Evolutionary conservation across 2,113 vertebrate species (phyloP).

Genomic region (Paracanthobrama guichenoti): DNA sequence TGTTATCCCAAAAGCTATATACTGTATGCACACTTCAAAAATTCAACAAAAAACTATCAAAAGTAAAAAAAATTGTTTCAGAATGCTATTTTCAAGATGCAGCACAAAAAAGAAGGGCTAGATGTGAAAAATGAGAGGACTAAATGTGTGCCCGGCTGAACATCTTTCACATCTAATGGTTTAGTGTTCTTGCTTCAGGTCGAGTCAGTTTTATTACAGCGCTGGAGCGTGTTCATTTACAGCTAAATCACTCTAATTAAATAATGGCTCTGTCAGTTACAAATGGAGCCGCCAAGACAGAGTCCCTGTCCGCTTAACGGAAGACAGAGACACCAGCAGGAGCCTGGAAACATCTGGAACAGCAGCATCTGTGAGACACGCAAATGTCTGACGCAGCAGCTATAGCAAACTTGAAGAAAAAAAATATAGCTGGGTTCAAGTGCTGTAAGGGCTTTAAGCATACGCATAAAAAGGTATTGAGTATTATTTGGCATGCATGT

Average conservation of each 20-base stretch:
- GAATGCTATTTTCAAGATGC: neutral
- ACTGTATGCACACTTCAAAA: neutral
- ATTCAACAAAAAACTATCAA: neutral
- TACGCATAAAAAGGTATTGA: too few species aligned
- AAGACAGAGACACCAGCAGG: constrained; percentile 13
- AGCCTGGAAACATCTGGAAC: constrained; percentile 32
- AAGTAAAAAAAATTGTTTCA: neutral
- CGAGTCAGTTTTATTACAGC: constrained; percentile 17
- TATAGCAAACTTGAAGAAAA: too few species aligned
- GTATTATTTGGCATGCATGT: too few species aligned
- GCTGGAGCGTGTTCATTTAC: constrained; percentile 31
- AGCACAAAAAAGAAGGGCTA: neutral
- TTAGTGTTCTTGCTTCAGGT: constrained; percentile 28
- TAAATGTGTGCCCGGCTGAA: neutral
- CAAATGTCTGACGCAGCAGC: neutral
- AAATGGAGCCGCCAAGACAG: constrained; percentile 12
- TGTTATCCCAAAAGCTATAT: neutral
- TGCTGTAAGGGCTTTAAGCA: too few species aligned
- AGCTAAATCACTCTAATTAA: constrained; percentile 36
- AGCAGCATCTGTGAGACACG: neutral
- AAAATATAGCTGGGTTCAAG: too few species aligned
- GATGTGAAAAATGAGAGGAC: neutral
- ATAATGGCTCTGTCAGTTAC: constrained; percentile 32
- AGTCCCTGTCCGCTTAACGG: constrained; percentile 2
- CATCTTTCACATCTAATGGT: constrained; percentile 11